Conservation (phyloP, 2,113 vertebrate genomes). For the Gadus chalcogrammus region DNA sequence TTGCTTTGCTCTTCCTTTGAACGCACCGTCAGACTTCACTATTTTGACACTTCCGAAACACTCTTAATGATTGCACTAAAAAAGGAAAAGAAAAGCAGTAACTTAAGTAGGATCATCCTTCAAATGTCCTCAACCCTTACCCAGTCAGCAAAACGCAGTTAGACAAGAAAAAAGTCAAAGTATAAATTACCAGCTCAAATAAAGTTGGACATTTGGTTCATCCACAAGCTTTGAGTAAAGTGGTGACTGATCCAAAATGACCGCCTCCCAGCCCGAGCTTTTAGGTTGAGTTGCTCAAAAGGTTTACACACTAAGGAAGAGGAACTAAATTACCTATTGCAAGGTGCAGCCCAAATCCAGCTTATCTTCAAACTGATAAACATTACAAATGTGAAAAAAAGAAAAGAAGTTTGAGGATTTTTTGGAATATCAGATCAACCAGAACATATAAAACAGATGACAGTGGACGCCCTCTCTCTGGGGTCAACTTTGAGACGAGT, state of each 20-base stretch:
- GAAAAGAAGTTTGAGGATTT: slow-evolving; percentile 28
- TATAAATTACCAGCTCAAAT: slow-evolving; percentile 20
- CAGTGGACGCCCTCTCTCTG: slow-evolving; percentile 7
- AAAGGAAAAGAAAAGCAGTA: slow-evolving; percentile 25
- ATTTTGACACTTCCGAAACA: slow-evolving; percentile 7
- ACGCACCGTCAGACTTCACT: too few relatives aligned
- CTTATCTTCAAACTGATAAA: slow-evolving; percentile 22
- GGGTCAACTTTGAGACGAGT: too few relatives aligned
- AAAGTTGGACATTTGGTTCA: slow-evolving; percentile 8
- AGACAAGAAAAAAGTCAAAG: slow-evolving; percentile 4
- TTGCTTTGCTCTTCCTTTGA: slow-evolving; percentile 31
- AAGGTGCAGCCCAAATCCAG: slow-evolving; percentile 38
- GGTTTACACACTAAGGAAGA: not conserved
- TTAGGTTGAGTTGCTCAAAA: slow-evolving; percentile 3
- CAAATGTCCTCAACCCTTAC: not conserved
- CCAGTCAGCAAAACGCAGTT: not conserved
- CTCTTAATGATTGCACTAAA: slow-evolving; percentile 51
- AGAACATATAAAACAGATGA: slow-evolving; percentile 43
- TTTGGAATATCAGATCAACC: slow-evolving; percentile 25
- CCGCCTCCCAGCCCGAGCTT: not conserved
- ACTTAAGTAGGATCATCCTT: slow-evolving; percentile 16
- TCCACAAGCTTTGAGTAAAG: slow-evolving; percentile 8
- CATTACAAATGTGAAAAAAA: slow-evolving; percentile 16
- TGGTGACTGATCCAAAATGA: not conserved
- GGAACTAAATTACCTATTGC: not conserved